Base-by-base conservation (phyloP, 2,797 vertebrate species). In the Sebastes alutus region DNA sequence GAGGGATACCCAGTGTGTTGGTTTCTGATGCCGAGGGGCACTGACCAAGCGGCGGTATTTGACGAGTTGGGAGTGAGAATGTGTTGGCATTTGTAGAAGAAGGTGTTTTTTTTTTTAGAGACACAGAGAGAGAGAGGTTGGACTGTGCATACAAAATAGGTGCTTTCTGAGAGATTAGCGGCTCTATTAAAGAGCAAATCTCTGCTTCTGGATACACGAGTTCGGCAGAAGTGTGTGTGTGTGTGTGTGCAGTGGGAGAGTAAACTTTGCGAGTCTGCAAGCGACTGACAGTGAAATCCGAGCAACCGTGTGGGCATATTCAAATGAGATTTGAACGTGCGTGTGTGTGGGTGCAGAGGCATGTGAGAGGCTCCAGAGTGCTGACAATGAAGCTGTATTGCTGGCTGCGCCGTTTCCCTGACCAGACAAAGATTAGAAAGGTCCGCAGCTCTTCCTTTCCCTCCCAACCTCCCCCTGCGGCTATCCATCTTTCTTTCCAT, bases 361-460 rank as follows among this genome's bases (percentile, higher is more conserved):
- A 65, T 64, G 72, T 42, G 46, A 69, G 60, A 67, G 32, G 25
- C 33, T 70, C 38, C 54, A 80, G 79, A 86, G 66, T 84, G 87
- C 89, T 89, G 90, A 91, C 84, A 84, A 86, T 89, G 77, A 81
- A 90, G 88, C 87, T 68, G 81, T 77, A 74, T 23, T 72, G 77
- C 84, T 87, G 81, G 82, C 78, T 82, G 6, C 54, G 77, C 78
- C 30, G 80, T 82, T 89, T 80, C 64, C 71, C 49, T 84, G 82
- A 80, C 38, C 73, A 82, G 78, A 81, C 55, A 77, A 71, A 77
- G 75, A 90, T 81, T 70, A 83, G 32, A 84, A 77, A 81, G 72
- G 67, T 58, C 60, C 6, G 9, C 46, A 63, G 42, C 73, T 60
- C 65, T 75, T 85, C 74, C 59, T 13, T 35, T 59, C 35, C 30